Evolutionary conservation across 2,888 invertebrate species (phyloP), one percentile per base, ranked within the genome.

Genomic region (Formica aserva): DNA sequence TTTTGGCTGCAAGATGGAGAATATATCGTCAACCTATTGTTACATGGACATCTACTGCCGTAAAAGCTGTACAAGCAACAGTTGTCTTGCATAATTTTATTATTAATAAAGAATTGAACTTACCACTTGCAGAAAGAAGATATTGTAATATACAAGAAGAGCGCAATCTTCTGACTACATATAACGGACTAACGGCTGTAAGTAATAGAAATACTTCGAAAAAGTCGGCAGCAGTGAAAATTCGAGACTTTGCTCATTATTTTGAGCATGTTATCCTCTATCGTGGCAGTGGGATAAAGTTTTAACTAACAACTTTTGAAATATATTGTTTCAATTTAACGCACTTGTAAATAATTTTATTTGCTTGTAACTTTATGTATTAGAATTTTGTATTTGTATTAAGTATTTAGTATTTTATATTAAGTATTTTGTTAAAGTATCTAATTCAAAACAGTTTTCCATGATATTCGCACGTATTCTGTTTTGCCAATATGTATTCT

Each of bases 1-100:
- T 82, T 48, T 57, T 82, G 32, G 82, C 15, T 13, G 26, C 38
- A 35, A 38, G 66, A 52, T 78, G 75, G 57, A 82, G 77, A 48
- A 18, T 82, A 8, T 63, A 62, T 41, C 38, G 62, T 62, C 38
- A 29, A 62, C 62, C 38, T 57, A 62, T 75, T 35, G 18, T 62
- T 75, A 1, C 35, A 29, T 22, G 15, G 0, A 75, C 52, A 52
- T 22, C 22, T 52, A 35, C 69, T 69, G 52, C 35, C 11, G 48
- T 69, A 29, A 69, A 69, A 69, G 69, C 69, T 48, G 32, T 15
- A 52, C 69, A 69, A 32, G 32, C 52, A 69, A 69, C 52, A 3
- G 35, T 72, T 38, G 8, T 55, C 11, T 60, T 72, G 35, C 72
- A 72, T 41, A 72, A 57, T 72, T 72, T 72, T 35, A 48, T 67